These are phyloP conservation scores for Hydrozoanthus gracilis DNA, from an alignment of 92 coral and sea anemone genomes.

Conservation along the genomic window DNA sequence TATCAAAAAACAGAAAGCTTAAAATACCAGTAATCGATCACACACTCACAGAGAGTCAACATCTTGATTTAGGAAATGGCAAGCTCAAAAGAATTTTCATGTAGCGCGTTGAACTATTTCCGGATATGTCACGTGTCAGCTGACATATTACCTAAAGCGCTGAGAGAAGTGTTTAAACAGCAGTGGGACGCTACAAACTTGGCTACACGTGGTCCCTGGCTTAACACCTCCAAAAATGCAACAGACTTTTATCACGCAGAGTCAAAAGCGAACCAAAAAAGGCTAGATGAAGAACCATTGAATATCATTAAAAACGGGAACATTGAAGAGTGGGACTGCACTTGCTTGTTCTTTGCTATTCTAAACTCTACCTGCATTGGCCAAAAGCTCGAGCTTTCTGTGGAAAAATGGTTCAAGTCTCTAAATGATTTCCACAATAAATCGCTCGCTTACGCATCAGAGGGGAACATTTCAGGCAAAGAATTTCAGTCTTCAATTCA, in stretches of 20 bases:
- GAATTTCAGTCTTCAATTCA: slow-evolving; percentile 24
- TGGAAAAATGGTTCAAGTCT: not conserved
- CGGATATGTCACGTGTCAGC: no score
- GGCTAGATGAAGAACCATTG: slow-evolving; percentile 20
- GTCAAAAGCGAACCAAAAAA: slow-evolving; percentile 15
- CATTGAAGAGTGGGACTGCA: slow-evolving; percentile 54
- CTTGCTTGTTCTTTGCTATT: no score
- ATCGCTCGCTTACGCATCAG: slow-evolving; percentile 15
- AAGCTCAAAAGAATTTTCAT: no score
- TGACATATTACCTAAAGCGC: no score
- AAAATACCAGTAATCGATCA: no score
- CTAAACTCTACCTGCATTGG: slow-evolving; percentile 55
- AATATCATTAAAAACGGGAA: slow-evolving; percentile 28
- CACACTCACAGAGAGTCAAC: no score
- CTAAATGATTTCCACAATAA: slow-evolving; percentile 36
- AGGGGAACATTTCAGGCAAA: not conserved
- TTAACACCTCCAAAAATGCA: slow-evolving; percentile 44
- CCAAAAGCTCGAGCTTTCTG: not conserved
- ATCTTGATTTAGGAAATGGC: no score
- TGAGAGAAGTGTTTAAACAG: no score
- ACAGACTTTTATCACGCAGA: slow-evolving; percentile 12
- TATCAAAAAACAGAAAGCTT: no score
- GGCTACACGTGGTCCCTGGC: no score
- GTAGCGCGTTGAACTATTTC: slow-evolving; percentile 36
- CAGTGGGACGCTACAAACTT: slow-evolving; percentile 15